Base-by-base conservation (phyloP, 2,797 vertebrate genomes). In the Manis javanica region DNA sequence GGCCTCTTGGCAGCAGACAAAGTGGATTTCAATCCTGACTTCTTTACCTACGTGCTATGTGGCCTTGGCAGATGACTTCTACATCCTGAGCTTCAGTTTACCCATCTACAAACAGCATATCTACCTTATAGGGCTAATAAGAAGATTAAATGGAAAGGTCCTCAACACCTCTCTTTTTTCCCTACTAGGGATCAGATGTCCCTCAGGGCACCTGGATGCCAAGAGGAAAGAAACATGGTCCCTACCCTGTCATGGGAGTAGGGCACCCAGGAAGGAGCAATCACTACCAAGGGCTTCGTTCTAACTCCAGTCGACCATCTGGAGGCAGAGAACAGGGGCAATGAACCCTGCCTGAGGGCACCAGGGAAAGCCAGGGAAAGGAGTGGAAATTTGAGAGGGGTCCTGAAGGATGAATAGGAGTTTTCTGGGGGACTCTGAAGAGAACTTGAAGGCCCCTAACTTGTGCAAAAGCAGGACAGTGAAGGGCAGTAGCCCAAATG, bases 321-420 rank as follows among this genome's bases (percentile, higher is more conserved):
- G 2, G n/a, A 79, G 26, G 39, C 37, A 34, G 6, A 72, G 24
- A 6, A 23, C 0, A 7, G 31, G 34, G 42, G 15, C 37, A 16
- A 31, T 7, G 68, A 63, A 21, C 26, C 49, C 55, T 83, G 53
- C 37, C 34, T 16, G 2, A 61, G 59, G 59, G 1, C 10, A 15
- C 42, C 34, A 61, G 84, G 26, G 29, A 46, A 86, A 87, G 57
- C 78, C 23, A 46, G 46, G 31, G 37, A 24, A 19, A 23, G n/a
- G 39, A 55, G 42, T 1, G 12, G 37, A 64, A 34, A 15, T 66
- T 31, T 46, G 79, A 55, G 57, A 64, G 37, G 77, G 37, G 21
- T 57, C 31, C 26, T 95, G 87, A 69, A 94, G 87, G 81, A 77
- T 37, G 83, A 82, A n/a, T 1, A 87, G 74, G 86, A 89, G 93